Percentiles rank a stretch among this genome's conserved stretches.
Conservation (phyloP, 2,113 vertebrate genomes). For the Andinoacara biseriatus region DNA sequence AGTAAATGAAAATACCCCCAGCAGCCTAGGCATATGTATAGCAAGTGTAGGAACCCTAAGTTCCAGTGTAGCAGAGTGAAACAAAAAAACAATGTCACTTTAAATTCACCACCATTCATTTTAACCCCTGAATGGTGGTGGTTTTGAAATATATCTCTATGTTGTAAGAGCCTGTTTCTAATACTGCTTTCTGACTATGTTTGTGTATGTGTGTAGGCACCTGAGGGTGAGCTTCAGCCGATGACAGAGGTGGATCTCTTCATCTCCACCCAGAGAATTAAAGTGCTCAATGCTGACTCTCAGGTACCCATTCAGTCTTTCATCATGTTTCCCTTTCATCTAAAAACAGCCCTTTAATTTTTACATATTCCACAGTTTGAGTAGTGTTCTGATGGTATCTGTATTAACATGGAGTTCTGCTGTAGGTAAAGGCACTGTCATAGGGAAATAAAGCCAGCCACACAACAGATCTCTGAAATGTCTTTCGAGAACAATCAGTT, state of each 20-base stretch:
- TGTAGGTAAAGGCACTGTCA: no score
- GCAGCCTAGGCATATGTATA: no score
- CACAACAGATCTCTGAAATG: no score
- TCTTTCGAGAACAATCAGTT: no score
- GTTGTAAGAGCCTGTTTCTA: neutral
- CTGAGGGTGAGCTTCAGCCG: constrained; percentile 91
- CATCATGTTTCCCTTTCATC: neutral
- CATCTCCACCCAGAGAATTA: constrained; percentile 98
- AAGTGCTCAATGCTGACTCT: constrained; percentile 95
- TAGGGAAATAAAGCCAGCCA: no score
- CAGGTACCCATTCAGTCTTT: constrained; percentile 82
- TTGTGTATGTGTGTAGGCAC: constrained; percentile 77
- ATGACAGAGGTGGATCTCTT: constrained; percentile 98
- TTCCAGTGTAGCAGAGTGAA: no score
- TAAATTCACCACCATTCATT: no score
- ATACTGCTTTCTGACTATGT: neutral
- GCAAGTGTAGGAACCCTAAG: no score
- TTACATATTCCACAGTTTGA: neutral
- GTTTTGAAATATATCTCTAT: neutral
- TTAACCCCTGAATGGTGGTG: no score
- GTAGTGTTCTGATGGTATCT: neutral
- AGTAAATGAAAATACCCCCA: no score
- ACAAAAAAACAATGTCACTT: no score
- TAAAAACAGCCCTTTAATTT: neutral
- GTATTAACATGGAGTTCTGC: neutral